These are phyloP conservation scores for Leuciscus idus DNA, from an alignment of 2,113 vertebrate genomes.

Conservation along the genomic window DNA sequence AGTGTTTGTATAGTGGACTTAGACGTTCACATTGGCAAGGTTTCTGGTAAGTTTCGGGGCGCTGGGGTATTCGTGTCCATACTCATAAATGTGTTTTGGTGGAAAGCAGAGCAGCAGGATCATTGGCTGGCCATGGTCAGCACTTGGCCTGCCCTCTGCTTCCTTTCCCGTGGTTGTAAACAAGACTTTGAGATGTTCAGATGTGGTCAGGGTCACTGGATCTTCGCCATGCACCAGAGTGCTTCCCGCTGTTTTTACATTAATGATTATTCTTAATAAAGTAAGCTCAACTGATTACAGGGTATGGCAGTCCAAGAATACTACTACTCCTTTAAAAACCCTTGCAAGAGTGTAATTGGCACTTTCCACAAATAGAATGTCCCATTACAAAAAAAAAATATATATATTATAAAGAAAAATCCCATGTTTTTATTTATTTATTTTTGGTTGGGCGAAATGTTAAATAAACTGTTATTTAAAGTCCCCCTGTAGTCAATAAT, in stretches of 20 bases:
- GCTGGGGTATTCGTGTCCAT: slow-evolving; percentile 48
- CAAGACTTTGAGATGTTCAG: slow-evolving; percentile 43
- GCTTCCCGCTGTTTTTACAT: slow-evolving; percentile 53
- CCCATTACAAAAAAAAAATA: neutral
- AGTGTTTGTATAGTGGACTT: slow-evolving; percentile 50
- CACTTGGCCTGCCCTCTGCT: slow-evolving; percentile 23
- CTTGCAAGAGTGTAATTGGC: slow-evolving; percentile 1
- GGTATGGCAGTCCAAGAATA: slow-evolving; percentile 49
- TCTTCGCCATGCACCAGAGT: slow-evolving; percentile 31
- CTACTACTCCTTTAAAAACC: neutral
- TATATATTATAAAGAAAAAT: neutral
- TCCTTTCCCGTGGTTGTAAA: slow-evolving; percentile 52
- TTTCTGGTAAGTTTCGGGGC: slow-evolving; percentile 37
- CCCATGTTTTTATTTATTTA: neutral
- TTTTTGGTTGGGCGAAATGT: neutral
- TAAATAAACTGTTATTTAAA: neutral
- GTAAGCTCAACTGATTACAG: slow-evolving; percentile 48
- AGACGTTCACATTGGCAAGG: slow-evolving; percentile 49
- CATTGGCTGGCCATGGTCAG: slow-evolving; percentile 40
- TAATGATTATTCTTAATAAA: slow-evolving; percentile 57
- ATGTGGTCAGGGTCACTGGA: slow-evolving; percentile 43
- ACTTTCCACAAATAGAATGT: slow-evolving; percentile 11
- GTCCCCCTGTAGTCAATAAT: no score
- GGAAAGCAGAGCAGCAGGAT: slow-evolving; percentile 40
- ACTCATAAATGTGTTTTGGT: slow-evolving; percentile 60